Percentiles rank a stretch among this genome's conserved stretches.
Evolutionary conservation across 2,113 vertebrate genomes (phyloP).

Genomic region (Tragulus kanchil): DNA sequence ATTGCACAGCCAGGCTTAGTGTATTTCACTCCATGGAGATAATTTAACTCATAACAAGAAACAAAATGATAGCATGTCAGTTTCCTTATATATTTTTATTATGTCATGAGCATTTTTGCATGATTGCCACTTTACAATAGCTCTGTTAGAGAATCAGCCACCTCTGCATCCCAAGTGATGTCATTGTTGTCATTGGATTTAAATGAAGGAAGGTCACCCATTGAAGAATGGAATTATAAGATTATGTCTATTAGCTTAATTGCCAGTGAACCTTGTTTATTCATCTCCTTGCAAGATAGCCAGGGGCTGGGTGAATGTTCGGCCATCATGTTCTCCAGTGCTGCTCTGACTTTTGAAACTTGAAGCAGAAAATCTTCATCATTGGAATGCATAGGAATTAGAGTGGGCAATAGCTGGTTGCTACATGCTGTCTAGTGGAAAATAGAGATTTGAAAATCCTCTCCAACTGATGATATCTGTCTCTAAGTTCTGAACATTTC

Average conservation of each 20-base stretch:
- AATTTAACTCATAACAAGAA: conserved; percentile 62
- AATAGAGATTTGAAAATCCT: not conserved
- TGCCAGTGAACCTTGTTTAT: not conserved
- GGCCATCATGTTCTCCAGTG: not conserved
- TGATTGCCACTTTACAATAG: conserved; percentile 50
- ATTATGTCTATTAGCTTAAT: not conserved
- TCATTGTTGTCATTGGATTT: not conserved
- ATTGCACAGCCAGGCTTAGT: not conserved
- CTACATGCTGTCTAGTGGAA: not conserved
- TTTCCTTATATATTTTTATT: conserved; percentile 56
- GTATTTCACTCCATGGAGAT: conserved; percentile 50
- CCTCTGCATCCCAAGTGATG: conserved; percentile 32
- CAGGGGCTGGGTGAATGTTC: not conserved
- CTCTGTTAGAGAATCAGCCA: conserved; percentile 18
- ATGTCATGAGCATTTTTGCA: conserved; percentile 51
- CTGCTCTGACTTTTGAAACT: conserved; percentile 39
- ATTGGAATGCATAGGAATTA: conserved; percentile 1
- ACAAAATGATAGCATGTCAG: not conserved
- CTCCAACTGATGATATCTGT: not conserved
- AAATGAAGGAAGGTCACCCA: conserved; percentile 24
- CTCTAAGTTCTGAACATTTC: conserved; percentile 50
- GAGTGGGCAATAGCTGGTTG: not conserved
- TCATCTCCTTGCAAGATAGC: not conserved
- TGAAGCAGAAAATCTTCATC: conserved; percentile 30
- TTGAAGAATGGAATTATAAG: not conserved